These are phyloP conservation scores for Spialia ferax DNA, from an alignment of 2,888 invertebrate species.

Conservation along the genomic window DNA sequence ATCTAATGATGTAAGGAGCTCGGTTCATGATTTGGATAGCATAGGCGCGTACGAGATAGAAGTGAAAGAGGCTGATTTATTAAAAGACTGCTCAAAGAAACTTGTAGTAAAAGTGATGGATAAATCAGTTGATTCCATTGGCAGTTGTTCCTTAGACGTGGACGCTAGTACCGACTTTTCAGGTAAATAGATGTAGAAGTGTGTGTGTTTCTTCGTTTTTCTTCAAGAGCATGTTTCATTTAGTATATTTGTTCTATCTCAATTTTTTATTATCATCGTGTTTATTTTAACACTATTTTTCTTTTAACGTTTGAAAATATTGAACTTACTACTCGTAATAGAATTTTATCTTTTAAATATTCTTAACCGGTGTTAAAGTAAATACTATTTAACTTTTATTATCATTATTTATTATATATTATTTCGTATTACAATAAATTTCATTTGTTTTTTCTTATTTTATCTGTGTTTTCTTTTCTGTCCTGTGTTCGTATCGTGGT, in stretches of 20 bases:
- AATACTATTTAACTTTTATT: conserved; percentile 24
- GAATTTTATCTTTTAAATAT: background rate
- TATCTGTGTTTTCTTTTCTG: conserved; percentile 40
- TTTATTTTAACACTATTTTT: conserved; percentile 36
- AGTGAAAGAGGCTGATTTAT: conserved; percentile 76
- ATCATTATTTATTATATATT: conserved; percentile 33
- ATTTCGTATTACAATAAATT: conserved; percentile 37
- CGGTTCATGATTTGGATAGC: conserved; percentile 72
- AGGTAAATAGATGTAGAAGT: conserved; percentile 83
- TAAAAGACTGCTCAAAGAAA: conserved; percentile 68
- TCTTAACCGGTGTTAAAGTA: conserved; percentile 30
- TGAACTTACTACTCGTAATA: conserved; percentile 1
- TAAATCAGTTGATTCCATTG: conserved; percentile 94
- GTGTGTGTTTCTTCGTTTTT: conserved; percentile 52
- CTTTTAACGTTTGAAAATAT: conserved; percentile 13
- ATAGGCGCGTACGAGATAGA: conserved; percentile 81
- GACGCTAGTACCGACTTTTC: conserved; percentile 92
- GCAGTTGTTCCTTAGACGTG: conserved; percentile 95
- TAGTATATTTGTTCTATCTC: conserved; percentile 33
- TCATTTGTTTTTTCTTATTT: conserved; percentile 38
- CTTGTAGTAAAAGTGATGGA: conserved; percentile 88
- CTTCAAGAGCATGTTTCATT: conserved; percentile 52
- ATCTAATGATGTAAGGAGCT: no score
- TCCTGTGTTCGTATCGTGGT: conserved; percentile 30
- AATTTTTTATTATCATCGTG: conserved; percentile 33